Percentiles rank a stretch among this genome's conserved stretches.
Evolutionary conservation across 2,888 invertebrate species (phyloP).

Genomic region (Osmoderma eremita): DNA sequence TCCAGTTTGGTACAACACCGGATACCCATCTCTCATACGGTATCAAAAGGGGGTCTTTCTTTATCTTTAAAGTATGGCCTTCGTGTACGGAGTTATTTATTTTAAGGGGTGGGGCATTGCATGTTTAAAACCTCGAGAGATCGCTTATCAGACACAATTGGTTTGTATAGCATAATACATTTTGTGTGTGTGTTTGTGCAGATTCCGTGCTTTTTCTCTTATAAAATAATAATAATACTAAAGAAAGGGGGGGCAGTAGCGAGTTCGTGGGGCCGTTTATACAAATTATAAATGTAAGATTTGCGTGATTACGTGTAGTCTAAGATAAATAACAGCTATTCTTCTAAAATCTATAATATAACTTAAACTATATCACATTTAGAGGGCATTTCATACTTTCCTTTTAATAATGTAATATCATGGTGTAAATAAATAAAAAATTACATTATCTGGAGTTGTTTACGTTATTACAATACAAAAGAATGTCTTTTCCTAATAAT

Average conservation of each 20-base stretch:
- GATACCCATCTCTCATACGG: no score
- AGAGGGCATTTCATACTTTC: conserved; percentile 37
- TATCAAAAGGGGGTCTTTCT: not conserved
- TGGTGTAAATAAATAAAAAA: no score
- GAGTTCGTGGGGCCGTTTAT: conserved; percentile 43
- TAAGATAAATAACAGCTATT: conserved; percentile 51
- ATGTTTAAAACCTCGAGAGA: conserved; percentile 51
- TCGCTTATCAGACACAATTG: conserved; percentile 53
- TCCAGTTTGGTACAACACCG: no score
- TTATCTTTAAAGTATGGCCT: conserved; percentile 40
- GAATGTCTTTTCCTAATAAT: no score
- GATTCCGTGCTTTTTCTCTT: conserved; percentile 45
- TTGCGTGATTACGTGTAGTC: conserved; percentile 49
- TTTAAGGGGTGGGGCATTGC: conserved; percentile 51
- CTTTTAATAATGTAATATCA: no score
- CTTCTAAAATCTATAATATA: conserved; percentile 52
- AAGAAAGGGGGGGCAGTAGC: not conserved
- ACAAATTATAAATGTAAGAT: conserved; percentile 53
- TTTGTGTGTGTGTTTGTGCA: not conserved
- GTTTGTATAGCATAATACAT: conserved; percentile 40
- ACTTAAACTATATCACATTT: conserved; percentile 60
- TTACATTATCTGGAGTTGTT: no score
- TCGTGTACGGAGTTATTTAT: conserved; percentile 48
- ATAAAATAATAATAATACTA: conserved; percentile 8
- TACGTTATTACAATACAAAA: no score